phyloP scores from a whole-genome alignment of 2,113 vertebrate species.

The Eubucco bourcierii region DNA sequence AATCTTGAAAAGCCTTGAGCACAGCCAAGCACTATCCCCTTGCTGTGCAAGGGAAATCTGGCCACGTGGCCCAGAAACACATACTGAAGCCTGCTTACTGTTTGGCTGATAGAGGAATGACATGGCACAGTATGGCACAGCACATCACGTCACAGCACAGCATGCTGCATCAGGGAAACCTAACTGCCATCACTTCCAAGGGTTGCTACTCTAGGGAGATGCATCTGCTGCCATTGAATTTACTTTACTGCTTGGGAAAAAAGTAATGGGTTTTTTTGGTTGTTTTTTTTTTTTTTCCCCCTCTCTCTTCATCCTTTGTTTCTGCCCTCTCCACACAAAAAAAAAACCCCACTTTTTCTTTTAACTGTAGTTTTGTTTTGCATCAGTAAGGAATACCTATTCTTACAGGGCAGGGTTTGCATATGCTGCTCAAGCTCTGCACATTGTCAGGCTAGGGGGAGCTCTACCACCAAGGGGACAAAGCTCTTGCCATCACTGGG shows the following conservation, averaged over 20 bases:
- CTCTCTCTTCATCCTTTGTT: not conserved
- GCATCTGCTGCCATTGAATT: not conserved
- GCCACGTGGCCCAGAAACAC: rapidly evolving
- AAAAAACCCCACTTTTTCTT: not conserved
- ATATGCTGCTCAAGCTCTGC: rapidly evolving
- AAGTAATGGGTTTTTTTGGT: not conserved
- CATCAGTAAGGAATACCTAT: not conserved
- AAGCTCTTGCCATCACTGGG: not conserved
- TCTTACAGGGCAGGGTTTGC: rapidly evolving
- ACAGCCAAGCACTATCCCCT: not conserved
- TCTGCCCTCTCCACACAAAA: not conserved
- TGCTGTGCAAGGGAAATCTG: not conserved
- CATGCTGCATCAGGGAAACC: not conserved
- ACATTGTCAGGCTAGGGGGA: not conserved
- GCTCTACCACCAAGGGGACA: not conserved
- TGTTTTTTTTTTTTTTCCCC: not conserved
- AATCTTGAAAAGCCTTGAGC: not conserved
- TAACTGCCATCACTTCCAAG: not conserved
- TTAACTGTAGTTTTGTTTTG: not conserved
- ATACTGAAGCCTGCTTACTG: not conserved
- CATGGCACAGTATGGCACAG: not conserved
- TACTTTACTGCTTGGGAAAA: not conserved
- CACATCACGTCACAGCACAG: not conserved
- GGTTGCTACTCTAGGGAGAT: not conserved
- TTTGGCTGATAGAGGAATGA: not conserved